phyloP scores from a whole-genome alignment of 2,113 vertebrate species.

The Agapornis roseicollis region DNA sequence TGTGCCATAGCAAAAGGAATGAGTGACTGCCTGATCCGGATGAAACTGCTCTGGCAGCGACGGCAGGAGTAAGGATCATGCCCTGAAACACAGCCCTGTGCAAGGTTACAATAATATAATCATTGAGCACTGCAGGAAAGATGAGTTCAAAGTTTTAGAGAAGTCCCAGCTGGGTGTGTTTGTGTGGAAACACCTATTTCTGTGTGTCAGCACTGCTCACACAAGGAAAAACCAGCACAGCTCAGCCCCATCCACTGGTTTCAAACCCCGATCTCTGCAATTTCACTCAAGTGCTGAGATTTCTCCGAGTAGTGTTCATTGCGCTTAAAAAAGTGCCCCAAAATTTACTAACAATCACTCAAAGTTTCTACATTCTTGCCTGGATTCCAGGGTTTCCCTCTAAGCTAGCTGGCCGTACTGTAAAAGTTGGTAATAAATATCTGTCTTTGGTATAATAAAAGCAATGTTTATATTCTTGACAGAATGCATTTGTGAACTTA shows the following conservation, averaged over 20 bases:
- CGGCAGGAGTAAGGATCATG: neutral
- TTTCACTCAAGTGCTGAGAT: neutral
- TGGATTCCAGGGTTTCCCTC: conserved; percentile 50
- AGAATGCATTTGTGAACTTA: conserved; percentile 73
- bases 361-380: conserved; percentile 40
- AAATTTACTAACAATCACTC: neutral
- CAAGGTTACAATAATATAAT: neutral
- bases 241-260: neutral
- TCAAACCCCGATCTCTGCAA: neutral
- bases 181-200: neutral
- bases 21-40: neutral
- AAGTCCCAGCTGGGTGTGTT: neutral
- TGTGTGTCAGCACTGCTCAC: neutral
- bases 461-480: conserved; percentile 67
- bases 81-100: neutral
- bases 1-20: neutral
- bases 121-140: neutral
- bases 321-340: neutral
- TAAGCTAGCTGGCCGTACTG: conserved; percentile 32
- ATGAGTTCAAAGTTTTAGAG: neutral
- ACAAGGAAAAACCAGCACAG: neutral
- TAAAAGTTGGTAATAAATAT: conserved; percentile 62
- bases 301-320: neutral
- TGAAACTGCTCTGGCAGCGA: neutral
- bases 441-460: conserved; percentile 69